Evolutionary conservation across 2,888 invertebrate genomes (phyloP), one percentile per base, ranked within the genome.

Genomic region (Eustalomyia histrio): DNA sequence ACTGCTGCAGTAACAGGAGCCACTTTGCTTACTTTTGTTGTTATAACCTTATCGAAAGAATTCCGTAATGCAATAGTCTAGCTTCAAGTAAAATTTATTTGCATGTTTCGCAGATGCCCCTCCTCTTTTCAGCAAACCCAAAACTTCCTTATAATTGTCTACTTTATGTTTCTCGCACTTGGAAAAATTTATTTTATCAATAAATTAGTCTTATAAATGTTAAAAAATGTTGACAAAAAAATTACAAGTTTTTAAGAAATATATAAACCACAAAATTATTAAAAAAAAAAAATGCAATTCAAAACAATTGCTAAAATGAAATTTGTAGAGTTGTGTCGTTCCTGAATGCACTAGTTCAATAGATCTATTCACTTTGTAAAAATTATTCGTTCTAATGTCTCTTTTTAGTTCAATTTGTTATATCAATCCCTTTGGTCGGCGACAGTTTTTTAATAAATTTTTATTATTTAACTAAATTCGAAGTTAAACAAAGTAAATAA

Each of bases 41-140:
- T 33, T 16, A 52, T 17, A 58, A 50, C 18, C 39, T 68, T 8
- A 57, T 35, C 57, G 52, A 47, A 47, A n/a, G 33, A 47, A 69
- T 35, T 39, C 16, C 18, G 14, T 53, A 58, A 52, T 29, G 17
- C 17, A 61, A 52, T 53, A 4, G 43, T 67, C 18, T n/a, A 17
- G 18, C 17, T 10, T 68, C 52, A 72, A 68, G 52, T 68, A 1
- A 74, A 74, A 43, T 69, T 74, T 65, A 53, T 61, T 65, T 43
- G 71, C 78, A 81, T 78, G 50, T 53, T 81, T 80, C 39, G 47
- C 53, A 67, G 60, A 65, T 63, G 73, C 73, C 73, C 73, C 80
- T 81, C 69, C 76, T 76, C 75, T 75, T 75, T 74, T 79, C 52
- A 69, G 21, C 9, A 14, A 47, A 35, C 47, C 9, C 12, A 50